Percentiles rank a stretch among this genome's conserved stretches.
Conservation (phyloP, 2,797 vertebrate genomes). For the Semotilus atromaculatus region DNA sequence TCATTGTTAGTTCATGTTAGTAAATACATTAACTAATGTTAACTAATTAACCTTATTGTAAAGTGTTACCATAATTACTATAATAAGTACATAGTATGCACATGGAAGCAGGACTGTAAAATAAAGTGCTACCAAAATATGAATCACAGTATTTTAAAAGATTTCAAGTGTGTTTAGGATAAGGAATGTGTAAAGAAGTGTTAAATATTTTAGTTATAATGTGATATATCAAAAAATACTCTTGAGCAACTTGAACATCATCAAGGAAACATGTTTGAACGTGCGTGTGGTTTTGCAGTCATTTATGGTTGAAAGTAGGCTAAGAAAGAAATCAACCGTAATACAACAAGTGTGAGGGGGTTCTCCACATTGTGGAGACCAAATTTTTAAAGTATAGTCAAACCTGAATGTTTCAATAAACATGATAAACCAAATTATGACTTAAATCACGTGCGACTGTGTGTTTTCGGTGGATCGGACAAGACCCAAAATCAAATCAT, state of each 20-base stretch:
- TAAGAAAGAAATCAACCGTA: not conserved
- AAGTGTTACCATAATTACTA: no score
- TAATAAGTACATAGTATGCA: no score
- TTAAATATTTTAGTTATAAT: not conserved
- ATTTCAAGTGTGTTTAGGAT: not conserved
- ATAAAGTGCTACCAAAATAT: no score
- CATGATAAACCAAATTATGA: not conserved
- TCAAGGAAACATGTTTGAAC: not conserved
- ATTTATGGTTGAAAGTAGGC: not conserved
- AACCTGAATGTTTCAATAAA: not conserved
- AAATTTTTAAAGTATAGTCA: not conserved
- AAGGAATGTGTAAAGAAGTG: not conserved
- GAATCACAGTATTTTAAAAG: not conserved
- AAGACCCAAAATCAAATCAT: not conserved
- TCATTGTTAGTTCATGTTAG: no score
- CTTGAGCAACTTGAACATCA: not conserved
- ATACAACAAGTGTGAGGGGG: not conserved
- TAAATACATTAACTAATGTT: no score
- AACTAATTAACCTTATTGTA: no score
- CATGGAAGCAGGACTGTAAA: no score
- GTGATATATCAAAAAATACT: not conserved
- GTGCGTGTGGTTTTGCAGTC: not conserved
- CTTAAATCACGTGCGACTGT: not conserved
- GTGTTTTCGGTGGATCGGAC: not conserved
- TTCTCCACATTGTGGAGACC: not conserved